These are phyloP conservation scores for Orius laevigatus DNA, from an alignment of 1,140 invertebrate genomes.

Conservation along the genomic window DNA sequence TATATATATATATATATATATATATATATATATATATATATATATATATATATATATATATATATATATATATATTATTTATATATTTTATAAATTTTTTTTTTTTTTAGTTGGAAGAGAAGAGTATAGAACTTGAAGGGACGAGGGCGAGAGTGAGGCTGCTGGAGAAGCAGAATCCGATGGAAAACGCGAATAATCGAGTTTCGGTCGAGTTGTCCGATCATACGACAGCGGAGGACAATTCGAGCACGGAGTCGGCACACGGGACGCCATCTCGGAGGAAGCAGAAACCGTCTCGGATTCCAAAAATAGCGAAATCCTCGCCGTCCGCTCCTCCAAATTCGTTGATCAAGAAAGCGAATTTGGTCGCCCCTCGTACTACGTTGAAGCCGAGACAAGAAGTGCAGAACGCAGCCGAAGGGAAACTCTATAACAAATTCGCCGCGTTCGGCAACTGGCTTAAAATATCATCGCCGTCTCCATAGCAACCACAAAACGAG, in stretches of 20 bases:
- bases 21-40: too few species aligned
- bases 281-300: neutral
- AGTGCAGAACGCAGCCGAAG: too few species aligned
- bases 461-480: too few species aligned
- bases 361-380: too few species aligned
- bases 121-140: conserved; percentile 63
- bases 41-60: too few species aligned
- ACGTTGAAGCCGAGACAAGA: too few species aligned
- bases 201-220: conserved; percentile 24
- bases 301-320: too few species aligned
- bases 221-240: conserved; percentile 19
- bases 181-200: conserved; percentile 16
- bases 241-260: conserved; percentile 19
- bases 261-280: neutral
- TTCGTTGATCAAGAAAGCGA: too few species aligned
- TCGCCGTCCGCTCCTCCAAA: neutral
- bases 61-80: neutral
- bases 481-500: too few species aligned
- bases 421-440: too few species aligned
- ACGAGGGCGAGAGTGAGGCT: conserved; percentile 54
- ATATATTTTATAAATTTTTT: conserved; percentile 11
- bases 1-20: neutral
- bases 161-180: conserved; percentile 36
- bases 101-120: conserved; percentile 50
- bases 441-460: too few species aligned